Base-by-base conservation (phyloP, 2,113 vertebrate species). In the Cettia cetti region DNA sequence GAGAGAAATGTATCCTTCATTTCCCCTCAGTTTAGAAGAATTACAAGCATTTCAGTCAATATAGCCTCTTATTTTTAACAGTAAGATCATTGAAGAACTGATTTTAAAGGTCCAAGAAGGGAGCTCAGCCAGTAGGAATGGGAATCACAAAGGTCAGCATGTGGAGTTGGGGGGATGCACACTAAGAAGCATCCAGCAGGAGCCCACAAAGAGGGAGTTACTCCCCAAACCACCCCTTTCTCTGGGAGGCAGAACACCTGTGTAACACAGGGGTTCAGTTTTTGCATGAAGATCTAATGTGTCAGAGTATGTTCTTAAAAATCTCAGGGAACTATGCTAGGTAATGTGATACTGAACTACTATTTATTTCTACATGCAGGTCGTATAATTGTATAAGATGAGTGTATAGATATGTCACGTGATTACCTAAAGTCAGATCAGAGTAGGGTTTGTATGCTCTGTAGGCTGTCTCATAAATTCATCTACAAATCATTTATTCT, bases 151-250 rank as follows among this genome's bases (percentile, higher is more conserved):
- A 50, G 27, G 60, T 86, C 54, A 37, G 17, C 56, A 24, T 7
- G 37, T 1, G 1, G 60, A 74, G 31, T 0, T 50, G 52, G 20
- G n/a, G 8, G 7, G 5, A 57, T 30, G 44, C 56, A 82, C 10
- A 39, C 15, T 28, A 39, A 56, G 68, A 86, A 31, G 28, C 9
- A 42, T 37, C 19, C 66, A 63, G 31, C n/a, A 76, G 77, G 15
- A 80, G 13, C 77, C 44, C 28, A 24, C 2, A 1, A 37, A 71
- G 23, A 76, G 6, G 20, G n/a, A 40, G 13, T 63, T 84, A 61
- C 4, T 94, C 27, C 23, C 4, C 0, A 85, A 82, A 18, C 13
- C 11, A 56, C 33, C 4, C 7, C 4, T 64, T 92, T 69, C 59
- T 80, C 54, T 65, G 39, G 35, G 16, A 61, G n/a, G 28, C 50